Evolutionary conservation across 2,888 invertebrate species (phyloP), one percentile per base, ranked within the genome.

Genomic region (Platycnemis pennipes): DNA sequence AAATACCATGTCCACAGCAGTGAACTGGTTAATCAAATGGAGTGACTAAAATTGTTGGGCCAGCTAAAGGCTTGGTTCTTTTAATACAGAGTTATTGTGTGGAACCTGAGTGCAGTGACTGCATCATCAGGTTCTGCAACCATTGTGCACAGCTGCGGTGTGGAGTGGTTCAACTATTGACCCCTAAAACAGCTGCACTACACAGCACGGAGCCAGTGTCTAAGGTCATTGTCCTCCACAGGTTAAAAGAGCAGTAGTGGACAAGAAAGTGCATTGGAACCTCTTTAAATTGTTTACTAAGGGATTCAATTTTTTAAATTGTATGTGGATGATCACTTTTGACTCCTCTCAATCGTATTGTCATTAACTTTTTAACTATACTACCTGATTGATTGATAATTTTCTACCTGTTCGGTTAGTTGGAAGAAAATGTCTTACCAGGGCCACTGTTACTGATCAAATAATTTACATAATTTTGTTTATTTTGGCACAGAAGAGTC

Each of bases 61-160:
- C 31, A 77, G 77, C 77, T 77, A 77, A 77, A 77, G 77, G 77
- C 37, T 77, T 77, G 77, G 77, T 77, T 77, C 77, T 77, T 77
- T 77, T 37, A 77, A 77, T 77, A 7, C 77, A 77, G 77, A 77
- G 77, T 11, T 77, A 77, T 77, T 77, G 77, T 77, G 77, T 77
- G 77, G 77, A 77, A 77, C 77, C 77, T 77, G 77, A 77, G 77
- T 77, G 77, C 77, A 77, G 77, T 77, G 77, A 77, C 31, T 77
- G 77, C 37, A 77, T 77, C 77, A 37, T 77, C 77, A 77, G 77
- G 77, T 77, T 77, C 77, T 77, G 77, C 37, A 31, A 37, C 77
- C 77, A 77, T 77, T 77, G 77, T 77, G 77, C 77, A 77, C 77
- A 13, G 77, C 77, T 37, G 77, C 77, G 37, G 77, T 77, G 31